Percentiles rank a stretch among this genome's conserved stretches.
phyloP scores from a whole-genome alignment of 2,797 vertebrate genomes.

The Sebastes cheni region DNA sequence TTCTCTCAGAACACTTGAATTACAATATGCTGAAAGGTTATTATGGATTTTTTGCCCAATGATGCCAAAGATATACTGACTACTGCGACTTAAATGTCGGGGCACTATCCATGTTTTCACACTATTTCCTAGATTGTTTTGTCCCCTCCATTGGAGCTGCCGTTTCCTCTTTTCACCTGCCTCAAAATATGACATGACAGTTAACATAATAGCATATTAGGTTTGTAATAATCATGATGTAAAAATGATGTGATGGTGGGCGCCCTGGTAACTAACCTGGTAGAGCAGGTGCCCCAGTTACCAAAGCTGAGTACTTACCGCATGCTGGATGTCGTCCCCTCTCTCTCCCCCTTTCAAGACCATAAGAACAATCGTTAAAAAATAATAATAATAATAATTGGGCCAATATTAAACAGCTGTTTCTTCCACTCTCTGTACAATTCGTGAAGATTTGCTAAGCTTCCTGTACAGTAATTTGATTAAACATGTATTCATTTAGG shows the following conservation, averaged over 20 bases:
- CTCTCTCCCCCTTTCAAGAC: no score
- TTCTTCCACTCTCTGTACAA: not conserved
- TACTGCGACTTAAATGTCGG: not conserved
- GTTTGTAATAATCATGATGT: not conserved
- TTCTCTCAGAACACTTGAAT: no score
- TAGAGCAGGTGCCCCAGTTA: no score
- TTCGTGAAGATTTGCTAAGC: no score
- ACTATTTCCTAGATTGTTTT: not conserved
- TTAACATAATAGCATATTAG: not conserved
- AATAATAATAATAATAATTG: no score
- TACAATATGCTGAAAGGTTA: no score
- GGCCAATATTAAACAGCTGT: accelerated
- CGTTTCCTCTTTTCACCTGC: not conserved
- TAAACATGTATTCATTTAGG: not conserved
- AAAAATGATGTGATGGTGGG: not conserved
- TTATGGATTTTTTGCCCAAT: no score
- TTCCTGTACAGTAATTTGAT: not conserved
- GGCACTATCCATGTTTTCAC: not conserved
- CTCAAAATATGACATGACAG: not conserved
- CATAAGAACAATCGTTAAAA: no score
- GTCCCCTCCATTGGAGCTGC: not conserved
- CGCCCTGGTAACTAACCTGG: no score
- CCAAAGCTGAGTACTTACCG: no score
- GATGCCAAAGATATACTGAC: no score
- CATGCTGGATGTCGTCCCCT: no score